phyloP scores from a whole-genome alignment of 2,113 vertebrate species.

The Peromyscus polionotus region DNA sequence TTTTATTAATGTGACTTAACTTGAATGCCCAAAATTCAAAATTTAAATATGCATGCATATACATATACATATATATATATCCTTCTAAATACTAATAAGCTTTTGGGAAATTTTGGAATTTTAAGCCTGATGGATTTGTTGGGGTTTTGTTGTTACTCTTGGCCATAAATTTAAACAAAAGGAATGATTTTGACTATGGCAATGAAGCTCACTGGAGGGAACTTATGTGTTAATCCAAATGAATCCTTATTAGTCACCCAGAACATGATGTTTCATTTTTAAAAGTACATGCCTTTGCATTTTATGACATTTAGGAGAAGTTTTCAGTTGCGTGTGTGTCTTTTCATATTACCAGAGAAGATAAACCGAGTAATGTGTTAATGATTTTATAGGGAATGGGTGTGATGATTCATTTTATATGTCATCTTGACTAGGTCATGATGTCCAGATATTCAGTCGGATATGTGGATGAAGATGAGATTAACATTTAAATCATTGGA shows the following conservation, averaged over 20 bases:
- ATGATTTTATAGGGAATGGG: not conserved
- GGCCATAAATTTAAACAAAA: slow-evolving; percentile 44
- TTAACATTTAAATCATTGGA: not conserved
- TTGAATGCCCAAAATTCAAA: slow-evolving; percentile 24
- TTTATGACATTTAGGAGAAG: not conserved
- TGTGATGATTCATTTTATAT: not conserved
- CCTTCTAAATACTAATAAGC: not conserved
- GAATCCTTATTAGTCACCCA: not conserved
- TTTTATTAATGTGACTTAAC: slow-evolving; percentile 68
- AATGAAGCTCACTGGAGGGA: not conserved
- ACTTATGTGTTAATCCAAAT: not conserved
- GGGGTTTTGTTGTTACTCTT: not conserved
- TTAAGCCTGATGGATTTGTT: not conserved
- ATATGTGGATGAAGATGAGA: not conserved
- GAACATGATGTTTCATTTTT: slow-evolving; percentile 10
- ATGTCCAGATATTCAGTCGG: not conserved
- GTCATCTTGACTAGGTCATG: not conserved
- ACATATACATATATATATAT: not conserved
- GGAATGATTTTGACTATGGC: not conserved
- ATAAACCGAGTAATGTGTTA: not conserved
- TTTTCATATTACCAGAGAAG: slow-evolving; percentile 26
- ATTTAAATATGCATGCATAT: not conserved
- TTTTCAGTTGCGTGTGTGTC: not conserved
- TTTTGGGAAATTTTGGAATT: not conserved
- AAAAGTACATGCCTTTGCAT: slow-evolving; percentile 18